Conservation (phyloP, 2,113 vertebrate genomes). For the Heterocephalus glaber region DNA sequence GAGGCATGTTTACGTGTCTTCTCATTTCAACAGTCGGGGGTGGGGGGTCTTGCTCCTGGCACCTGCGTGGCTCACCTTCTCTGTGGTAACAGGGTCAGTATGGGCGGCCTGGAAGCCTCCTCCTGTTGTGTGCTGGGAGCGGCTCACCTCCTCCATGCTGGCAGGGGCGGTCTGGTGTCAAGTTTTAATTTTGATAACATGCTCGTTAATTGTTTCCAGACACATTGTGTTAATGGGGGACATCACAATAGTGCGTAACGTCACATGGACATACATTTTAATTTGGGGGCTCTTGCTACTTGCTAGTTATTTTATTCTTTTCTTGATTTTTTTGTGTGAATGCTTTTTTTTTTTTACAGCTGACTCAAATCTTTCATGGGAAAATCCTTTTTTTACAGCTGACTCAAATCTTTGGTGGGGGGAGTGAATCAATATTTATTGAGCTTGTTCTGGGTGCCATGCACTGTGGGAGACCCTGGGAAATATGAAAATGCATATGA, state of each 20-base stretch:
- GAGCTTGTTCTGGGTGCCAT: not conserved
- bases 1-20: too few relatives aligned
- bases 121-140: too few relatives aligned
- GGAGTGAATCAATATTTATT: not conserved
- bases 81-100: too few relatives aligned
- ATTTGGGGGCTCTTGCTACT: not conserved
- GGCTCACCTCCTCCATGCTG: too few relatives aligned
- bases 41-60: too few relatives aligned
- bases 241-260: not conserved
- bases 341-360: not conserved
- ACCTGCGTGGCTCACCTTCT: too few relatives aligned
- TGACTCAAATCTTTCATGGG: constrained; percentile 15
- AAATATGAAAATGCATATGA: not conserved
- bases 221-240: not conserved
- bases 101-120: too few relatives aligned
- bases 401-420: constrained; percentile 15
- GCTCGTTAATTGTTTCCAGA: not conserved
- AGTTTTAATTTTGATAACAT: not conserved
- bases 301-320: constrained; percentile 3
- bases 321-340: not conserved
- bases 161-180: too few relatives aligned
- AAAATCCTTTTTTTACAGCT: not conserved
- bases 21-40: too few relatives aligned
- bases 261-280: not conserved
- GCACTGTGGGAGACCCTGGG: not conserved